Evolutionary conservation across 2,797 vertebrate species (phyloP).

Genomic region (Parambassis ranga): DNA sequence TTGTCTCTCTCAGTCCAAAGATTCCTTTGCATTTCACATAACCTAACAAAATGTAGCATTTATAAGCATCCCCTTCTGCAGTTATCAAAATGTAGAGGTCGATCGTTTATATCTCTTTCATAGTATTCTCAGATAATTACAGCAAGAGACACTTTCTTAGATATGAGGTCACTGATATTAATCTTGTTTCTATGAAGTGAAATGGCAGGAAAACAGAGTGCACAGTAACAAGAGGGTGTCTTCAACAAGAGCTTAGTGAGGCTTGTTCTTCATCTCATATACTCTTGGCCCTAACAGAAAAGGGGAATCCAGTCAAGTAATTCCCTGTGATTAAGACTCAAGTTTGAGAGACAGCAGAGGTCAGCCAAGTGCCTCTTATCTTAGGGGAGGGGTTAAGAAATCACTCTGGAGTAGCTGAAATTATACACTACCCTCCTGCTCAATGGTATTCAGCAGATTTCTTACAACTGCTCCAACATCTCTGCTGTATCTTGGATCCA

Average conservation of each 20-base stretch:
- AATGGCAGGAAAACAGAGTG: constrained; percentile 25
- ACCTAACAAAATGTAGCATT: constrained; percentile 4
- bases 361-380: constrained; percentile 61
- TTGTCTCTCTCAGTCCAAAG: constrained; percentile 48
- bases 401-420: constrained; percentile 41
- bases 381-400: constrained; percentile 21
- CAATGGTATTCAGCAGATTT: constrained; percentile 17
- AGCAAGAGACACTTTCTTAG: neutral
- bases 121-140: neutral
- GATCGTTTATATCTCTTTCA: neutral
- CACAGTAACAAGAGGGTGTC: constrained; percentile 42
- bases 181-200: constrained; percentile 22
- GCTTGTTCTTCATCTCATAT: constrained; percentile 23
- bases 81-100: neutral
- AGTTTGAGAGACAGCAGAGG: constrained; percentile 53
- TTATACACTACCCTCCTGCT: constrained; percentile 18
- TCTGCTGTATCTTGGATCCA: neutral
- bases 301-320: constrained; percentile 53
- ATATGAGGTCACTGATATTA: neutral
- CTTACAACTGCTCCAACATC: constrained; percentile 2
- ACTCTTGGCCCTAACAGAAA: constrained; percentile 34
- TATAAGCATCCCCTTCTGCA: neutral
- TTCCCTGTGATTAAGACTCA: constrained; percentile 60
- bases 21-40: constrained; percentile 18
- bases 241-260: constrained; percentile 14